phyloP scores from a whole-genome alignment of 2,888 invertebrate genomes.

The Habrosyne pyritoides region DNA sequence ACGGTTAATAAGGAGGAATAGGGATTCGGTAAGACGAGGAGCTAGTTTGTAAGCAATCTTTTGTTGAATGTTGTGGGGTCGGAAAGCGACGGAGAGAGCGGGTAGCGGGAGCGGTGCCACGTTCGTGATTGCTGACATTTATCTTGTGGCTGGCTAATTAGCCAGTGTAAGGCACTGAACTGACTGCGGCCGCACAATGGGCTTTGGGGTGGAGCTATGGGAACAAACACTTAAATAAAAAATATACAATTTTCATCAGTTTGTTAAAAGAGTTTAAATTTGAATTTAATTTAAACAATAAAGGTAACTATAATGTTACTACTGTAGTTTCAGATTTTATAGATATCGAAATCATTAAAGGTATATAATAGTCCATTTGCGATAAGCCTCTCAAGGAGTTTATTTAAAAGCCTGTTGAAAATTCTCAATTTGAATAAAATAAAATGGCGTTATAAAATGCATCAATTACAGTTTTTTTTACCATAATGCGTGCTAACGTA shows the following conservation, averaged over 20 bases:
- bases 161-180: constrained; percentile 46
- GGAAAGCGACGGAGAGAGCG: constrained; percentile 22
- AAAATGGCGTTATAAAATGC: constrained; percentile 24
- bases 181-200: constrained; percentile 49
- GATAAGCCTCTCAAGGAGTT: neutral
- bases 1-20: constrained; percentile 22
- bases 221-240: constrained; percentile 12
- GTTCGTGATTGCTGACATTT: constrained; percentile 76
- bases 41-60: constrained; percentile 53
- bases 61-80: constrained; percentile 30
- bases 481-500: constrained; percentile 61
- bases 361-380: no score
- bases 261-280: neutral
- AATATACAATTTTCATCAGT: neutral
- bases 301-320: no score
- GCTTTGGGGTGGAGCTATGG: constrained; percentile 7
- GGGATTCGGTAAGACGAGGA: constrained; percentile 37
- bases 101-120: constrained; percentile 42
- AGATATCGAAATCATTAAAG: no score
- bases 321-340: no score
- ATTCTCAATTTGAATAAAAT: neutral
- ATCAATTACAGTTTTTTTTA: constrained; percentile 47
- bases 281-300: no score
- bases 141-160: constrained; percentile 74
- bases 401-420: neutral